Percentiles rank a stretch among this genome's conserved stretches.
phyloP scores from a whole-genome alignment of 2,888 invertebrate genomes.

The Ceraclea dissimilis region DNA sequence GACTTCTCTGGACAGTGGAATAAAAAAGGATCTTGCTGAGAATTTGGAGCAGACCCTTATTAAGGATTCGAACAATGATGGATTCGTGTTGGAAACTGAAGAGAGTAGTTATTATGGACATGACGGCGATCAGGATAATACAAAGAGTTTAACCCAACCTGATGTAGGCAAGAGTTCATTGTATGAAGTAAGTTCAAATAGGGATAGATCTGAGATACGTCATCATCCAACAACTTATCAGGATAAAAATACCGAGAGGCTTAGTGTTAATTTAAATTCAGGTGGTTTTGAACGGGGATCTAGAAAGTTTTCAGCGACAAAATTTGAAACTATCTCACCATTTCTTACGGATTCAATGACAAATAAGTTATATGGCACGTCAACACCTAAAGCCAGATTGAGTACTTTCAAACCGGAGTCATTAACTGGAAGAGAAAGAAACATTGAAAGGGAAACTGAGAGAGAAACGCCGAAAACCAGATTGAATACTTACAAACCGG shows the following conservation, averaged over 20 bases:
- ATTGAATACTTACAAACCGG: no score
- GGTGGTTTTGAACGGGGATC: not conserved
- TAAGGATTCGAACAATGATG: not conserved
- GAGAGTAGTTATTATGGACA: constrained; percentile 1
- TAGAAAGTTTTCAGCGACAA: constrained; percentile 15
- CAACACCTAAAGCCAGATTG: no score
- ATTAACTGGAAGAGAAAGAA: no score
- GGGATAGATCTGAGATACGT: no score
- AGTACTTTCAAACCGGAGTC: no score
- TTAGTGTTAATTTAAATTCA: no score
- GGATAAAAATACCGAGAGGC: no score
- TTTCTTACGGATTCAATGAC: constrained; percentile 18
- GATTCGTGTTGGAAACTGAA: not conserved
- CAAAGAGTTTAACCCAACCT: no score
- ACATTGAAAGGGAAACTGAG: constrained; percentile 1
- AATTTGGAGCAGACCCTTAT: not conserved
- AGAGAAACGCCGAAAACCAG: constrained; percentile 5
- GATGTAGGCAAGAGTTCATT: no score
- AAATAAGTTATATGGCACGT: constrained; percentile 12
- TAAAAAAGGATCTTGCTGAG: not conserved
- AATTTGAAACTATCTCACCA: constrained; percentile 23
- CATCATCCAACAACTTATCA: no score
- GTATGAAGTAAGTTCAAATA: no score
- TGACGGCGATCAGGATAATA: no score
- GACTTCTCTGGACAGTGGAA: not conserved